Base-by-base conservation (phyloP, 2,797 vertebrate species). In the Sebastes iracundus region DNA sequence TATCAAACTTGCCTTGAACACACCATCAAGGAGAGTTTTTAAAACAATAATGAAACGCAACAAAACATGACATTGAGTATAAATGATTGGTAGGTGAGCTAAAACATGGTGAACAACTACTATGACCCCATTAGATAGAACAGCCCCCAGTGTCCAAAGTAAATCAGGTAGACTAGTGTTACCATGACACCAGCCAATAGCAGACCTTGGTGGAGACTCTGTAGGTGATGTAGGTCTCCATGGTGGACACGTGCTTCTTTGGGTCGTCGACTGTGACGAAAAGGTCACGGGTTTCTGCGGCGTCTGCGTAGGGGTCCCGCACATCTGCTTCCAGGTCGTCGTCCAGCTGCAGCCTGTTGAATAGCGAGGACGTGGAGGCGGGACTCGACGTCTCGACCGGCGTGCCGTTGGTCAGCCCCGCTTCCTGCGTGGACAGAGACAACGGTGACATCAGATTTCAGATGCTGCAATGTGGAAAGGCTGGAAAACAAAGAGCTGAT, bases 191-290 rank as follows among this genome's bases (percentile, higher is more conserved):
- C 32, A 65, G 83, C 72, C 68, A 56, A 63, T 58, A 71, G 16
- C 94, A 81, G 92, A 99, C 99, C 96, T 98, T 99, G 79, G 98
- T 98, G 76, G 97, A 97, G 90, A 99, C 97, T 91, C 97, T 96
- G 90, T 99, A 99, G 0, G 98, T 99, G 93, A 99, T 99, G 81
- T 99, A 99, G 0, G 99, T 99, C 93, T 99, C 99, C 99, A 99
- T 99, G 3, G 99, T 98, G 78, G 97, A 98, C 59, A 99, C 97
- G 0, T 99, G 98, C 84, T 99, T 99, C 95, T 99, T 99, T 11
- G 99, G 99, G 85, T 99, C 98, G 52, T 99, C 97, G 1, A 99
- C 99, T 0, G 97, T 97, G 90, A 99, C 98, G 75, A 99, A 99
- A 20, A 99, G 97, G 90, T 99, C 99, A 60, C 96, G 96, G 4